phyloP scores from a whole-genome alignment of 2,797 vertebrate genomes.

The Vireo griseus region DNA sequence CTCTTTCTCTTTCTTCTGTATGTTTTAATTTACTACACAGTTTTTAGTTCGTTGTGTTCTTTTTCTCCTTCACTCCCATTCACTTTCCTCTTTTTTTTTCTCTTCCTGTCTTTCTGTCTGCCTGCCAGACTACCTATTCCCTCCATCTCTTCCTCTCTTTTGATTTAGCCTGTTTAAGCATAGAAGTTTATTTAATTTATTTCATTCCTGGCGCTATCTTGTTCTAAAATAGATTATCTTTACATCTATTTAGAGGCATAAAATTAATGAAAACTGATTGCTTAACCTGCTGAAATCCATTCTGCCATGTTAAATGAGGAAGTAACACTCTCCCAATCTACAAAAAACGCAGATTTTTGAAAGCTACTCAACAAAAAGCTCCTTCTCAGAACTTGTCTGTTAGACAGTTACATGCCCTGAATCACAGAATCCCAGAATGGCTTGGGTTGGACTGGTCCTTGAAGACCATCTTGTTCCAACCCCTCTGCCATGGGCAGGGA shows the following conservation, averaged over 20 bases:
- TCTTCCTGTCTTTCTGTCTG: not conserved
- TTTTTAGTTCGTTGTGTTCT: not conserved
- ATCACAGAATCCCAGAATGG: not conserved
- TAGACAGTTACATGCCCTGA: not conserved
- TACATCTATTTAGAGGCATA: not conserved
- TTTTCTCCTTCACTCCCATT: not conserved
- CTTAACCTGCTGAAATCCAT: not conserved
- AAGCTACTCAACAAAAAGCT: not conserved
- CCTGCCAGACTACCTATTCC: not conserved
- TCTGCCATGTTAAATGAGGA: not conserved
- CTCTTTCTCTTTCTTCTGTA: not conserved
- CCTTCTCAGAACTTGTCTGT: not conserved
- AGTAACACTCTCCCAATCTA: not conserved
- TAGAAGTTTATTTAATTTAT: not conserved
- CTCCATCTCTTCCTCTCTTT: not conserved
- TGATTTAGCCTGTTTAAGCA: not conserved
- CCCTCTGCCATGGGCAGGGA: not conserved
- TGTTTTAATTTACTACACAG: accelerated
- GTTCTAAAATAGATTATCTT: not conserved
- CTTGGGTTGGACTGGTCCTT: not conserved
- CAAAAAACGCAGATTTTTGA: not conserved
- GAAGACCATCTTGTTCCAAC: not conserved
- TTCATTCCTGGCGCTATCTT: not conserved
- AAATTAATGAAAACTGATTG: not conserved
- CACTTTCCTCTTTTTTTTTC: not conserved